Evolutionary conservation across 2,888 invertebrate genomes (phyloP), one percentile per base, ranked within the genome.

Genomic region (Halictus ligatus): DNA sequence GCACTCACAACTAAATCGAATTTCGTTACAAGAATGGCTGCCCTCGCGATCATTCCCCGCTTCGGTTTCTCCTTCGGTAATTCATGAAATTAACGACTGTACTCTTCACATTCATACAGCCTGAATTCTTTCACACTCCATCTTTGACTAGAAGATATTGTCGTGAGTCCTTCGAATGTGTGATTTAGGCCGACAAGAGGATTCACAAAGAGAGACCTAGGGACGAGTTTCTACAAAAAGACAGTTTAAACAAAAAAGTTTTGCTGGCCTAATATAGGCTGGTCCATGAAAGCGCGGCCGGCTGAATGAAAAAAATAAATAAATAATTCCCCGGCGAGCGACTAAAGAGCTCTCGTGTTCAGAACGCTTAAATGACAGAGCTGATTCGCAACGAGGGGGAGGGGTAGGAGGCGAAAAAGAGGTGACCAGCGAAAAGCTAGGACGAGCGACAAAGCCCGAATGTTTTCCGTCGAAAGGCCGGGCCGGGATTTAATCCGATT

Each of bases 401-500:
- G 18, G 8, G 21, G 8, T 21, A 21, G 21, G 21, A 21, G 54
- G n/a, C n/a, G n/a, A n/a, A n/a, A n/a, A n/a, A n/a, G n/a, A n/a
- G n/a, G 21, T 54, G 54, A 8, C 43, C 25, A 40, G 58, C 43
- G 79, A 85, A 83, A 85, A 85, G 78, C 78, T 73, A 80, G 75
- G 35, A 35, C 67, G 67, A 35, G 29, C 64, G 80, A 82, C 79
- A 86, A 76, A 75, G 82, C 77, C 46, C 74, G 75, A 84, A 88
- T 79, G 81, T 82, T 82, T 89, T 80, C 76, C 75, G 75, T 83
- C 83, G 60, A 86, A 85, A 76, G 67, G 74, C 43, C 78, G 58
- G 35, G 35, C 54, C 78, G 78, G 78, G 82, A 60, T 78, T 85
- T 81, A 88, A 88, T 71, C 85, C 83, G 81, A 85, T 88, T 85